Base-by-base conservation (phyloP, 2,888 invertebrate species). In the Drosophila mulleri region DNA sequence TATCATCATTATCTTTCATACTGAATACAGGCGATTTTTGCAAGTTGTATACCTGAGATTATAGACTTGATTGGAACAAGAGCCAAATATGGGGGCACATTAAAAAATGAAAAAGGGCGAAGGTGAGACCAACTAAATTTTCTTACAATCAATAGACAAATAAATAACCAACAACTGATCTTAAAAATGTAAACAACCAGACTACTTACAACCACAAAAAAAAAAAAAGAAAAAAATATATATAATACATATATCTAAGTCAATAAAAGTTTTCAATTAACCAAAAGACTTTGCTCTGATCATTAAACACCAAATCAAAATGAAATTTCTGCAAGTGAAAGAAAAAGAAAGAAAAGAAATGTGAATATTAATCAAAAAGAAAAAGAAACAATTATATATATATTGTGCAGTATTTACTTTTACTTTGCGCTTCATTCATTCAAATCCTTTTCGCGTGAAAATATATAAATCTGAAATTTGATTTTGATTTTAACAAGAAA, bases 41-140 rank as follows among this genome's bases (percentile, higher is more conserved):
- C 99, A 95, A 98, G 98, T 96, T 99, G 98, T 96, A 98, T 99
- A 95, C 99, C 99, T 94, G 99, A 99, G 97, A 99, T 99, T 95
- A 98, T 98, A 95, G 99, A 99, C 96, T 98, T 99, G 96, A 98
- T 99, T 96, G 99, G 99, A 95, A 98, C 98, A 96, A 97, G 99
- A 95, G 98, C 99, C 95, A 99, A 99, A 96, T 99, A 99, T 96
- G 98, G 98, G 95, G 99, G 99, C 95, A 98, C 98, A 94, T 98
- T 98, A 96, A 99, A 99, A 97, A 98, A 99, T 95, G 99, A 99
- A 96, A 97, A 98, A 95, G 99, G 99, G 95, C 97, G 99, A 97
- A 98, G 99, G 99, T 99, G 97, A 97, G 97, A 92, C 89, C 82
- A 91, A 85, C 80, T 66, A 87, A 90, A 88, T 89, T 89, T 84